These are phyloP conservation scores for Lutjanus campechanus DNA, from an alignment of 2,797 vertebrate genomes.

Conservation along the genomic window DNA sequence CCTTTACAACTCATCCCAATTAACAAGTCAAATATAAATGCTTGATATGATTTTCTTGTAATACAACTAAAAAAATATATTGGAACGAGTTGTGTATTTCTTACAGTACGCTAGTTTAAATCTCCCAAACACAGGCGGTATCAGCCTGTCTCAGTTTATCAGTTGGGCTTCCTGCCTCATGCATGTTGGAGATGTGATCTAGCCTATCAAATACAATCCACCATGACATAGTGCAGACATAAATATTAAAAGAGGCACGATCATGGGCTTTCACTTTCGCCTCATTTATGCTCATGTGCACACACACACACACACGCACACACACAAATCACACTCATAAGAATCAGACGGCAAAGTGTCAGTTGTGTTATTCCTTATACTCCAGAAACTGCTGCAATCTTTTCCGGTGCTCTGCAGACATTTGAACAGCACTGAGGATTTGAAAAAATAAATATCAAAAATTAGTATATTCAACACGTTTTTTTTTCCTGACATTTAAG, in stretches of 20 bases:
- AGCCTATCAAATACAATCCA: conserved; percentile 42
- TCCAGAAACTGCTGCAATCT: conserved; percentile 97
- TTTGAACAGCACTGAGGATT: conserved; percentile 89
- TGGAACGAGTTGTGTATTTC: conserved; percentile 7
- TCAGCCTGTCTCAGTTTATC: conserved; percentile 6
- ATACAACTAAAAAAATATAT: conserved; percentile 6
- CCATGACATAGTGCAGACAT: conserved; percentile 34
- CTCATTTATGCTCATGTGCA: conserved; percentile 11
- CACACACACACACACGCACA: background rate
- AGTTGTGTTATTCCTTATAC: conserved; percentile 90
- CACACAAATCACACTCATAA: conserved; percentile 15
- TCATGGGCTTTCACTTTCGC: conserved; percentile 34
- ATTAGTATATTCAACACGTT: background rate
- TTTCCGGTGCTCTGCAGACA: conserved; percentile 95
- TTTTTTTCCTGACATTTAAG: too few species aligned
- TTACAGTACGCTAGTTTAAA: conserved; percentile 4
- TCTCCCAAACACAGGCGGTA: conserved; percentile 22
- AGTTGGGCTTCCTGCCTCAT: conserved; percentile 20
- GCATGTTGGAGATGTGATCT: conserved; percentile 29
- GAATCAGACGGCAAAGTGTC: conserved; percentile 33
- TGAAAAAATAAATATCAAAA: background rate
- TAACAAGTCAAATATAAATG: background rate
- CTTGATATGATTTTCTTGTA: background rate
- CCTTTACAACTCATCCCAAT: conserved; percentile 34
- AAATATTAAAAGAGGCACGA: conserved; percentile 72